Evolutionary conservation across 2,888 invertebrate species (phyloP), one percentile per base, ranked within the genome.

Genomic region (Tineola bisselliella): DNA sequence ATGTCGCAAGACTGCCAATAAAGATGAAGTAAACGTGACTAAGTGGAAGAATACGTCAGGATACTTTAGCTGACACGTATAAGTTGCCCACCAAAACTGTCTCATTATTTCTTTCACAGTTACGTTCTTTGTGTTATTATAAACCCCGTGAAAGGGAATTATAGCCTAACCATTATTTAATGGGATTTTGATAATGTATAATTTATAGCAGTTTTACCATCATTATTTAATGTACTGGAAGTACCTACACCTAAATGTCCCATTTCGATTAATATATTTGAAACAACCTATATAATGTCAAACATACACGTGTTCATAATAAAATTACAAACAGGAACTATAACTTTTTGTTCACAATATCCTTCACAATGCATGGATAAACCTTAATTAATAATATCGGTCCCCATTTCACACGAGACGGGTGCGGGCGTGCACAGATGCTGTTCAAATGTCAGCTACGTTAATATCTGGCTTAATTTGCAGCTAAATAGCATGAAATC

Each of bases 391-490:
- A 48, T 48, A 15, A 48, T 48, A 48, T n/a, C 8, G 48, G 48
- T 48, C n/a, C 15, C 48, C 48, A 17, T 48, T 48, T 48, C 48
- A 48, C 17, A 17, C 15, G 10, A 38, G 38, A 3, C 38, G 38
- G 38, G 38, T 38, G 48, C 48, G 48, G 15, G 48, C 6, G 48
- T 48, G 48, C 48, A 48, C 48, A 48, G 48, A 48, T 48, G 48
- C 48, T 48, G 48, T 48, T 48, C 15, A 48, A 48, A 8, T 48
- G 48, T 48, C 48, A 48, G 48, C 48, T n/a, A 6, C 17, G 48
- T 48, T 48, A 48, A 48, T 48, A 48, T 48, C 48, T 48, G 48
- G 48, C 48, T 48, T 48, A 48, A 48, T 48, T 48, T 48, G 48
- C 48, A 48, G 48, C 48, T 48, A 48, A 48, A 48, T 48, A 48